phyloP scores from a whole-genome alignment of 2,113 vertebrate genomes.

The Bubo blakistoni region DNA sequence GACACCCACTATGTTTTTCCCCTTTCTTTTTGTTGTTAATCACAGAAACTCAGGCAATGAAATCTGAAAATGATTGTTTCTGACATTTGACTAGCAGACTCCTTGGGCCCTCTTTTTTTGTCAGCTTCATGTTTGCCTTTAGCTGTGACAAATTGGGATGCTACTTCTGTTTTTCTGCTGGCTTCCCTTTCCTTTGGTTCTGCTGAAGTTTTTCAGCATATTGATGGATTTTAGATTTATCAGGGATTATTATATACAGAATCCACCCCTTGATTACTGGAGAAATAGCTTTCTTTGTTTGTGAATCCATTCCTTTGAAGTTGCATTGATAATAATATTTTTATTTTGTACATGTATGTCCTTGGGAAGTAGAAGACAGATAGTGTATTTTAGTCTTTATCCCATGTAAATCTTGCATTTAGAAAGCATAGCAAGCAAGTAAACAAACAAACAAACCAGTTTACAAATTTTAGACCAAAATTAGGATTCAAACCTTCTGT shows the following conservation, averaged over 20 bases:
- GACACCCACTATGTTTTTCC: background rate
- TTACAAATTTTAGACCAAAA: background rate
- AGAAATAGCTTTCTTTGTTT: background rate
- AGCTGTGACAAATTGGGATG: background rate
- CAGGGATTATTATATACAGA: background rate
- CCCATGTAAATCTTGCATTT: background rate
- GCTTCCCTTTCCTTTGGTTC: background rate
- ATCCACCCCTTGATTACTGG: background rate
- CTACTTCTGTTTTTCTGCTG: background rate
- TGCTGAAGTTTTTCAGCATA: background rate
- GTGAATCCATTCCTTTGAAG: background rate
- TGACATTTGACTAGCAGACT: background rate
- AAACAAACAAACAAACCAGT: background rate
- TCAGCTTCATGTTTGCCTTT: background rate
- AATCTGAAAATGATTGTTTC: background rate
- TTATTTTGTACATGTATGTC: background rate
- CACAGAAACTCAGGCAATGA: background rate
- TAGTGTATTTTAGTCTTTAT: background rate
- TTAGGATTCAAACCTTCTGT: background rate
- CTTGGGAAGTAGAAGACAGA: background rate
- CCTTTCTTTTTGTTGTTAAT: background rate
- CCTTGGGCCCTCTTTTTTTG: background rate
- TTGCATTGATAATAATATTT: background rate
- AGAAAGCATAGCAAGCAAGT: background rate
- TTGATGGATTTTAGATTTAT: background rate